These are phyloP conservation scores for Phataginus tricuspis DNA, from an alignment of 2,797 vertebrate species.

Conservation along the genomic window DNA sequence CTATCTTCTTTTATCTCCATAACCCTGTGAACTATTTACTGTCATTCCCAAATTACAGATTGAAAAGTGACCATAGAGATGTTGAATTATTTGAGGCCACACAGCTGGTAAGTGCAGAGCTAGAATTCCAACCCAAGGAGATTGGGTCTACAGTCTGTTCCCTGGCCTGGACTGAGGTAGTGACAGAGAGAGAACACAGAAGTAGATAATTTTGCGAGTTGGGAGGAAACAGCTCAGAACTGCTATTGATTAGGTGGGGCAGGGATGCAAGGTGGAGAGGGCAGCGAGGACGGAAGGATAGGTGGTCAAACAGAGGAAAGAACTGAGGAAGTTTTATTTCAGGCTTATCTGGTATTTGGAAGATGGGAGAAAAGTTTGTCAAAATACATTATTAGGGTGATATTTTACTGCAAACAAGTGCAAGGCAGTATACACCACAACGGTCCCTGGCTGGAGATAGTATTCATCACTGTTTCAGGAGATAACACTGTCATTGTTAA, in stretches of 20 bases:
- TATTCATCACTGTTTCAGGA: not conserved
- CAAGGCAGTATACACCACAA: not conserved
- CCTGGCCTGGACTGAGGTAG: not conserved
- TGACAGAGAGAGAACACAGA: not conserved
- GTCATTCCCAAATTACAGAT: not conserved
- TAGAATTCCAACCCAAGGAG: not conserved
- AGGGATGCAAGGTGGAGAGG: not conserved
- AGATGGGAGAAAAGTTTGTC: not conserved
- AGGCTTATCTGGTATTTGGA: not conserved
- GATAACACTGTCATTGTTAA: not conserved
- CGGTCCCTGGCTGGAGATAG: not conserved
- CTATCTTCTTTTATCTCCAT: not conserved
- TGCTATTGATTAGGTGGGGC: not conserved
- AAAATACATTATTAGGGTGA: not conserved
- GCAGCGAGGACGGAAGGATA: not conserved
- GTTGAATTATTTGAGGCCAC: not conserved
- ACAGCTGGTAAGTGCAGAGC: not conserved
- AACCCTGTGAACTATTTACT: not conserved
- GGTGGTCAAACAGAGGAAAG: not conserved
- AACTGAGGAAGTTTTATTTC: not conserved
- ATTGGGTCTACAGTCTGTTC: not conserved
- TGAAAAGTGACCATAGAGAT: not conserved
- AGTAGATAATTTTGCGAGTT: not conserved
- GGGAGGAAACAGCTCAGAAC: not conserved
- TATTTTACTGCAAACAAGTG: not conserved